A percentile compares a stretch with the other conserved stretches of the same genome.
Conservation (phyloP, 2,797 vertebrate species). For the Channa striata region DNA sequence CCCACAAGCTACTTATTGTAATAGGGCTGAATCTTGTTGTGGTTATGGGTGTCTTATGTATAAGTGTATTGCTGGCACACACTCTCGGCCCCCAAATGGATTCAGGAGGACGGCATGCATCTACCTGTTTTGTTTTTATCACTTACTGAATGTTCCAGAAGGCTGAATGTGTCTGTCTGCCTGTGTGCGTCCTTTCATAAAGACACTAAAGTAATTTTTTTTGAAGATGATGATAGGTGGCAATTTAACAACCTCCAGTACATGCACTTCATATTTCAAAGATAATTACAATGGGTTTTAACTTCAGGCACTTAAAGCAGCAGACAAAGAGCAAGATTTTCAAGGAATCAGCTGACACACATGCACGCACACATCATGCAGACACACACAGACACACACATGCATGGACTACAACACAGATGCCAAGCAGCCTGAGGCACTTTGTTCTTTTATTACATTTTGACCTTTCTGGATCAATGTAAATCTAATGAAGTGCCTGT, state of each 20-base stretch:
- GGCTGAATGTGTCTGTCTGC: constrained; percentile 22
- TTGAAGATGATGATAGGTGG: constrained; percentile 43
- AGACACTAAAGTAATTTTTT: constrained; percentile 57
- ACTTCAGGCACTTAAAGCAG: constrained; percentile 35
- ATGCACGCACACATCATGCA: background rate
- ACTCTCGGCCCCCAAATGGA: constrained; percentile 35
- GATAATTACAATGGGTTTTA: constrained; percentile 47
- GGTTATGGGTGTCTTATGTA: constrained; percentile 42
- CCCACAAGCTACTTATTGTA: constrained; percentile 52
- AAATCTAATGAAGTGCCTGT: constrained; percentile 67
- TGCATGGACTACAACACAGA: constrained; percentile 35
- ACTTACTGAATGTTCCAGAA: constrained; percentile 20
- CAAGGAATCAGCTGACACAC: constrained; percentile 41
- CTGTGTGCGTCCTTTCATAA: constrained; percentile 37
- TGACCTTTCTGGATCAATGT: constrained; percentile 60
- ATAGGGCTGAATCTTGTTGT: constrained; percentile 29
- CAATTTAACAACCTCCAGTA: constrained; percentile 47
- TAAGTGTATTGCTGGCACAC: constrained; percentile 55
- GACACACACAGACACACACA: background rate
- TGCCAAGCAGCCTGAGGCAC: constrained; percentile 48
- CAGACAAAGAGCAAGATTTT: constrained; percentile 19
- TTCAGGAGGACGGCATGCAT: constrained; percentile 22
- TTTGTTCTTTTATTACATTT: constrained; percentile 58
- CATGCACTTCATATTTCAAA: constrained; percentile 41
- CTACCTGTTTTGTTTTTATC: constrained; percentile 40